Conservation (phyloP, 2,797 vertebrate genomes). For the Avahi laniger region DNA sequence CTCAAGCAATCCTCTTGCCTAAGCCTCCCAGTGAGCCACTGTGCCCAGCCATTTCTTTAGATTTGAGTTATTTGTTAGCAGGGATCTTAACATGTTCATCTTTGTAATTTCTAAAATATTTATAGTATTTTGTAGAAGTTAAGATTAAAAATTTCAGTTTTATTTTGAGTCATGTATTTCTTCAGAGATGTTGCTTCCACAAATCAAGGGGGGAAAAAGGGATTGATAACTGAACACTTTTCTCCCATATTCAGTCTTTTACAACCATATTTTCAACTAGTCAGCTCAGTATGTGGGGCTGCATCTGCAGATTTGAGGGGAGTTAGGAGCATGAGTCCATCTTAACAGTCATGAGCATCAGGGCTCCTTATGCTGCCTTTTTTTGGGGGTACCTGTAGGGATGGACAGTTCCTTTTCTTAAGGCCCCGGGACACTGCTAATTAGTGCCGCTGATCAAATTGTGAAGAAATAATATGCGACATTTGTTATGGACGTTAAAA, state of each 20-base stretch:
- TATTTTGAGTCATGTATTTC: neutral
- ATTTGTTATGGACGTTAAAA: neutral
- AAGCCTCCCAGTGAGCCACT: no score
- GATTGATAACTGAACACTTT: neutral
- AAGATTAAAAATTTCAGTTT: neutral
- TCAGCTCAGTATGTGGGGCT: no score
- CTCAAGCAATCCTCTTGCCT: no score
- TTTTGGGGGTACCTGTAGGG: neutral
- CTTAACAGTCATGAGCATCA: neutral
- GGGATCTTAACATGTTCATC: neutral
- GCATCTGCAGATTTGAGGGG: neutral
- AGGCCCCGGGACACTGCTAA: neutral
- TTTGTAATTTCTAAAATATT: neutral
- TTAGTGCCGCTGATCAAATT: no score
- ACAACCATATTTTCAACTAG: neutral
- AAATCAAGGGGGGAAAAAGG: no score
- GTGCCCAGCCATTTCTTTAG: neutral
- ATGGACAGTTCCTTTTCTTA: neutral
- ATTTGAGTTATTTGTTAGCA: neutral
- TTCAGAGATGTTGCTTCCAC: neutral
- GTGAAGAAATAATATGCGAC: neutral
- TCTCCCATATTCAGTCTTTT: neutral
- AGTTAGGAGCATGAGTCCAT: neutral
- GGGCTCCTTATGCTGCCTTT: neutral
- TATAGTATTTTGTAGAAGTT: neutral